These are phyloP conservation scores for Genyomyrus donnyi DNA, from an alignment of 2,113 vertebrate species.

Conservation along the genomic window DNA sequence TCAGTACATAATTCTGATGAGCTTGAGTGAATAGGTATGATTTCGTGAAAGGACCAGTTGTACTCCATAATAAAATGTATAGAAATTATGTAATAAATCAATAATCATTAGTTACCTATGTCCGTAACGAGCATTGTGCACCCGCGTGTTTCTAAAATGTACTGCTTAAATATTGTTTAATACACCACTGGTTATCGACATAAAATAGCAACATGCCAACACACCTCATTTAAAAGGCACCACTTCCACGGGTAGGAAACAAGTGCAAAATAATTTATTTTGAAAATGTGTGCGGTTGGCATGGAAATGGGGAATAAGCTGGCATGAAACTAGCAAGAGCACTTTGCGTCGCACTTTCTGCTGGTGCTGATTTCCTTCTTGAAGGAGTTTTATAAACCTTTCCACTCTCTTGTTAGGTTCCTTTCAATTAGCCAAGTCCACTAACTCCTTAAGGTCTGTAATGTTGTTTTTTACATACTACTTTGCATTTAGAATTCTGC, in stretches of 20 bases:
- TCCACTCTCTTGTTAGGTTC: background rate
- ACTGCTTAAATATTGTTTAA: background rate
- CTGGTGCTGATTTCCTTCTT: background rate
- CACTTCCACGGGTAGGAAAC: background rate
- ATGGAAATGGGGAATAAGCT: background rate
- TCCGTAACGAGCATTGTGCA: background rate
- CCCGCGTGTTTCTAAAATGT: background rate
- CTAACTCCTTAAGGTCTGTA: background rate
- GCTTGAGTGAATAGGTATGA: background rate
- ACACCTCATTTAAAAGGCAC: background rate
- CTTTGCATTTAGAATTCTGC: background rate
- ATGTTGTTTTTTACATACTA: background rate
- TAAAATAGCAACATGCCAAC: background rate
- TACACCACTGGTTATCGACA: background rate
- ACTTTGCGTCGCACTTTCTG: background rate
- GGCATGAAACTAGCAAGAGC: background rate
- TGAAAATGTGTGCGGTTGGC: background rate
- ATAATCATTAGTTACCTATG: background rate
- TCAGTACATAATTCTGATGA: background rate
- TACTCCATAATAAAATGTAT: background rate
- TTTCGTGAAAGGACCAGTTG: background rate
- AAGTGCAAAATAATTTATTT: background rate
- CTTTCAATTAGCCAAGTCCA: too few relatives aligned
- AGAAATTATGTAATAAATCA: background rate
- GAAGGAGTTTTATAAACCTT: background rate